Base-by-base conservation (phyloP, 2,797 vertebrate genomes). In the Phalloptychus januarius region DNA sequence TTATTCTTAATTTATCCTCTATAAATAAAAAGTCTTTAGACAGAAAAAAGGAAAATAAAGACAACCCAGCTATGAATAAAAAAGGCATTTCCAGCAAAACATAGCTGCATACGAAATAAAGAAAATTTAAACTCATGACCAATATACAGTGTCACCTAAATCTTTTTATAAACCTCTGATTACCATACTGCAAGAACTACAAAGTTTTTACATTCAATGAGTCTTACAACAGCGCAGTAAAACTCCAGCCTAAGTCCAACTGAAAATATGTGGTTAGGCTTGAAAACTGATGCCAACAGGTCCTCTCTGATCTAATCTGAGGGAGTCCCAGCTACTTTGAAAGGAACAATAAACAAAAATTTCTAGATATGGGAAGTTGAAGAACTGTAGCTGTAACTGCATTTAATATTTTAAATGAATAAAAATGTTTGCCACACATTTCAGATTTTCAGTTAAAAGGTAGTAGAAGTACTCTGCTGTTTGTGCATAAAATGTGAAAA, bases 91-190 rank as follows among this genome's bases (percentile, higher is more conserved):
- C 92, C 90, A 93, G 93, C 92, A 92, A 92, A 94, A 88, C 83
- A 91, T 90, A 92, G 95, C 88, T 94, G 91, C 93, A 90, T 95
- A 95, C 88, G 95, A 96, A 96, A 96, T 96, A 96, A 96, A 96
- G 52, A 45, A 80, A 36, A 28, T 5, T 89, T 87, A 72, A 79
- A 86, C 76, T 85, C 79, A 85, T 92, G 87, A 94, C 94, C 87
- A 93, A 92, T 90, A 88, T 95, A 96, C 94, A 96, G 93, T 95
- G 94, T 95, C 70, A 85, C 83, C 89, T 92, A 88, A 88, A 88
- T 89, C 81, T 44, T 84, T 79, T 91, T 85, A 86, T 40, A n/a
- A 93, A 92, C 81, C 87, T 91, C 88, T 85, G 86, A 84, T 83
- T 82, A 85, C 83, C 42, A 67, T 90, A 94, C 94, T 95, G 95